Evolutionary conservation across 2,113 vertebrate genomes (phyloP).

Genomic region (Callipepla squamata): DNA sequence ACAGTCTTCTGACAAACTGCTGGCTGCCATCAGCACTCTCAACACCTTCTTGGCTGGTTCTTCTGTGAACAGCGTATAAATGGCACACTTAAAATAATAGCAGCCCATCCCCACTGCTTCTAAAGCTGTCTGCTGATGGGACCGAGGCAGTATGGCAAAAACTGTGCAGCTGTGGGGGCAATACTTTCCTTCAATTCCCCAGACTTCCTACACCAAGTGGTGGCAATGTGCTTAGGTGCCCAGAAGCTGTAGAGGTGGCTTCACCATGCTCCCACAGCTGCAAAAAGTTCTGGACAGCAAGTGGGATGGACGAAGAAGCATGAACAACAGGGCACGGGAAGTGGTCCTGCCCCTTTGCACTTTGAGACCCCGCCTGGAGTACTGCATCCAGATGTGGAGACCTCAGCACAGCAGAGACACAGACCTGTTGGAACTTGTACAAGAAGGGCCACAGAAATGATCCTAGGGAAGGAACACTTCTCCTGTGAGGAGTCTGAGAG

Average conservation of each 20-base stretch:
- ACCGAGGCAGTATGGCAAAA: fast-evolving
- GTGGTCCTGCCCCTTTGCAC: no score
- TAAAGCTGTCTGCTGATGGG: background rate
- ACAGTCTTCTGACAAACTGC: constrained; percentile 14
- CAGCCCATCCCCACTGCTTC: background rate
- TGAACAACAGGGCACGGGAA: no score
- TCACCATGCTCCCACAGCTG: background rate
- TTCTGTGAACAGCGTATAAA: constrained; percentile 7
- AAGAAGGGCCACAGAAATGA: no score
- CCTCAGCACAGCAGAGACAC: no score
- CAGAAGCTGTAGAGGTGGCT: background rate
- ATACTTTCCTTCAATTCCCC: background rate
- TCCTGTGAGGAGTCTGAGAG: no score
- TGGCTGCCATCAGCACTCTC: constrained; percentile 30
- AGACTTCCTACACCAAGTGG: fast-evolving
- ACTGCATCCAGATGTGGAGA: no score
- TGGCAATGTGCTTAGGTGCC: background rate
- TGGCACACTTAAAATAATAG: background rate
- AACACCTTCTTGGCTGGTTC: constrained; percentile 59
- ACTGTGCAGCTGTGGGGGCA: background rate
- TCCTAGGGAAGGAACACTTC: no score
- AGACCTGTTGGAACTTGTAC: no score
- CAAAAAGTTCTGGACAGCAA: background rate
- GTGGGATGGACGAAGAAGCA: no score
- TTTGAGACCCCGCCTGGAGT: no score